A percentile compares a stretch with the other conserved stretches of the same genome.
These are phyloP conservation scores for Sorex fumeus DNA, from an alignment of 2,113 vertebrate genomes.

Conservation along the genomic window DNA sequence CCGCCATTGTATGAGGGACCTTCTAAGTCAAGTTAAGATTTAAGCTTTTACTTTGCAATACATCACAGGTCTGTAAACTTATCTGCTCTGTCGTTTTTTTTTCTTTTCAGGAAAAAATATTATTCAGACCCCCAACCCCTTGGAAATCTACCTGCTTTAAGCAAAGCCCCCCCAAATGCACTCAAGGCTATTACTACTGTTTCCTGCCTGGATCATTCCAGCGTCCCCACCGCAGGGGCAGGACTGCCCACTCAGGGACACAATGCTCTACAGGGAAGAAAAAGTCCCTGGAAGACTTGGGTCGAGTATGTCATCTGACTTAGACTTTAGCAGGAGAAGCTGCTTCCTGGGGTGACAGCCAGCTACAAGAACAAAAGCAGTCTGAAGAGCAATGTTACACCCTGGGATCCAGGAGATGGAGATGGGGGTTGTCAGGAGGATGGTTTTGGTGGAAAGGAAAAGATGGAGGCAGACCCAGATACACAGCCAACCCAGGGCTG, in stretches of 20 bases:
- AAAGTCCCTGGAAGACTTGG: slow-evolving; percentile 36
- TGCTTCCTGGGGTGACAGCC: background rate
- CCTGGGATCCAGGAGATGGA: background rate
- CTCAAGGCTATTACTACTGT: too few relatives aligned
- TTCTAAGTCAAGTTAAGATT: slow-evolving; percentile 12
- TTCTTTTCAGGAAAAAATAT: too few relatives aligned
- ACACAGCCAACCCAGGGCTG: slow-evolving; percentile 8
- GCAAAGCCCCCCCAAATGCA: too few relatives aligned
- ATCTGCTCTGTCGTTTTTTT: too few relatives aligned
- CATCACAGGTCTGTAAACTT: too few relatives aligned
- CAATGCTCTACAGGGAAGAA: background rate
- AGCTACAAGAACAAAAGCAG: slow-evolving; percentile 36
- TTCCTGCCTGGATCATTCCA: too few relatives aligned
- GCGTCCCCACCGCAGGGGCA: too few relatives aligned
- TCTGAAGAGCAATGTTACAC: background rate
- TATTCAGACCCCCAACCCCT: too few relatives aligned
- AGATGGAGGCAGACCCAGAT: background rate
- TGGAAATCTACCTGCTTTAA: too few relatives aligned
- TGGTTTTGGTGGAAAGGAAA: slow-evolving; percentile 1
- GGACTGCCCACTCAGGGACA: too few relatives aligned
- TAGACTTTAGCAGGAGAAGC: slow-evolving; percentile 41
- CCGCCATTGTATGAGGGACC: background rate
- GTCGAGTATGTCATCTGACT: slow-evolving; percentile 5
- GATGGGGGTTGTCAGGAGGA: background rate
- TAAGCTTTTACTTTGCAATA: background rate